These are phyloP conservation scores for Amphipyra tragopoginis DNA, from an alignment of 2,888 invertebrate species.

Conservation along the genomic window DNA sequence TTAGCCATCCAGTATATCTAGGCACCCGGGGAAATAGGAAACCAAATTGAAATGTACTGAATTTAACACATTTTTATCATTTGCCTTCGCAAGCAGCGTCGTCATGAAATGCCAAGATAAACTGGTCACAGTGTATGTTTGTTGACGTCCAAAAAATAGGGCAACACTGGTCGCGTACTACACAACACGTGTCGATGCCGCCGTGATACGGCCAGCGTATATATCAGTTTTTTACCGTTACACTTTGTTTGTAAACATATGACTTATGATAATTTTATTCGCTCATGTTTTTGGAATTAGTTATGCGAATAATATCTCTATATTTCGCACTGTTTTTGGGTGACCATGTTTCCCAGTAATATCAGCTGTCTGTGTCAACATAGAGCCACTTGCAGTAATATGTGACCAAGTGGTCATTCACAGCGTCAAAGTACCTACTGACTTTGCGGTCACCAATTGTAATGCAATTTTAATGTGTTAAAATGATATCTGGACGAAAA, in stretches of 20 bases:
- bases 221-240: conserved; percentile 20
- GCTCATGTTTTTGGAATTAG: conserved; percentile 17
- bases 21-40: not conserved
- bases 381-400: too few relatives aligned
- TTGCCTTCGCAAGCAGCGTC: not conserved
- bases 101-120: not conserved
- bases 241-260: conserved; percentile 39
- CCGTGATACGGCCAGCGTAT: conserved; percentile 18
- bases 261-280: conserved; percentile 36
- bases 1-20: not conserved
- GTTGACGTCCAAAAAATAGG: conserved; percentile 36
- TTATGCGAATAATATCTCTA: conserved; percentile 16
- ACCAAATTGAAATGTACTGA: not conserved
- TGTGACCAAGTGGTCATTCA: too few relatives aligned
- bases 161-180: conserved; percentile 15
- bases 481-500: too few relatives aligned
- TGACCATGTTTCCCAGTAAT: conserved; percentile 29
- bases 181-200: conserved; percentile 10
- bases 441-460: too few relatives aligned
- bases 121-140: conserved; percentile 8
- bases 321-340: conserved; percentile 23
- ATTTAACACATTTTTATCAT: not conserved
- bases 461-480: too few relatives aligned
- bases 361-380: too few relatives aligned
- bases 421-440: too few relatives aligned